Conservation (phyloP, 2,888 invertebrate genomes). For the Acanthosepion esculentum region DNA sequence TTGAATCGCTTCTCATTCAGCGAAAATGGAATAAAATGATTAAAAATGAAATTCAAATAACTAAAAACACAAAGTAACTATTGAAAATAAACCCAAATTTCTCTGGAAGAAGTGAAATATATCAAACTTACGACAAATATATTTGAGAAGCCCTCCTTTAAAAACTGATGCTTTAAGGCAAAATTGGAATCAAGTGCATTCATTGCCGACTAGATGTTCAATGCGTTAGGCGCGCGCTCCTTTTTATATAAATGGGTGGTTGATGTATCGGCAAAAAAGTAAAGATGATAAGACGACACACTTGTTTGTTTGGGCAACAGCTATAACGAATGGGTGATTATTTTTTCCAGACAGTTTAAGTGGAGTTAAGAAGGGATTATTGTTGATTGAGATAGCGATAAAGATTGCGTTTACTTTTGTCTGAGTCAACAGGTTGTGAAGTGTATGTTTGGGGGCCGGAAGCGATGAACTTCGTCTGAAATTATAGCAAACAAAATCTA, state of each 20-base stretch:
- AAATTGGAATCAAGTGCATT: background rate
- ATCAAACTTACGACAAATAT: background rate
- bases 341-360: background rate
- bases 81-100: background rate
- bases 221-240: background rate
- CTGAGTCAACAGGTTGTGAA: background rate
- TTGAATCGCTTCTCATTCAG: background rate
- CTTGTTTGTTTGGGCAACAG: constrained; percentile 2
- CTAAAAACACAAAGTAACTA: background rate
- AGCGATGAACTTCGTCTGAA: background rate
- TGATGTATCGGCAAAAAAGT: background rate
- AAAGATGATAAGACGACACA: background rate
- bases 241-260: background rate
- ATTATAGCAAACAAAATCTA: background rate
- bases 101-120: background rate
- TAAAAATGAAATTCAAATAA: too few species aligned
- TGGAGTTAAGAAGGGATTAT: background rate
- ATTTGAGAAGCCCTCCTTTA: background rate
- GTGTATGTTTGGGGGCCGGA: background rate
- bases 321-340: background rate
- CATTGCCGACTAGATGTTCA: background rate
- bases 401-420: background rate
- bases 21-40: too few species aligned
- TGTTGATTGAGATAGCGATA: background rate
- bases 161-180: too few species aligned